Evolutionary conservation across 2,888 invertebrate genomes (phyloP), one percentile per base, ranked within the genome.

Genomic region (Clostera curtula): DNA sequence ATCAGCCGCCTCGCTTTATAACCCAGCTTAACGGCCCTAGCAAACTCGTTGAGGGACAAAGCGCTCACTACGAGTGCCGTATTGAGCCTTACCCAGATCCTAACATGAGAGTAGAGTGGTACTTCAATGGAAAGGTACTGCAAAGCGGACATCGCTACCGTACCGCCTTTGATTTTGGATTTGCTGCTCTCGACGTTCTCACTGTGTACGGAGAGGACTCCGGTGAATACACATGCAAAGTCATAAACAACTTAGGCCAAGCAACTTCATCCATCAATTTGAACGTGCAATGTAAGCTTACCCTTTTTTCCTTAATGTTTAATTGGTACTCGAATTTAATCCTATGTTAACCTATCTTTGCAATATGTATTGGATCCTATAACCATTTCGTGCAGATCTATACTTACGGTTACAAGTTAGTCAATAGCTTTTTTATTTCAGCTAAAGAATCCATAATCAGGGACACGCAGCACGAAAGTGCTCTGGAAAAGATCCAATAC

Each of bases 121-220:
- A 93, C 82, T 95, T 95, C 57, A 96, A 98, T 68, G 96, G 94
- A 24, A 90, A 95, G 68, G 93, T 96, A 21, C 77, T 96, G 24
- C 91, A 90, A 53, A 92, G 92, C 37, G 95, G 95, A 29, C 96
- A 97, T 63, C 89, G 97, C 37, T 96, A 95, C 85, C 90, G 96
- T 58, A 97, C 97, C 24, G 92, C 96, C 24, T 95, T 93, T 59
- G 98, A 98, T 67, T 98, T 99, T 69, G 98, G 98, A 22, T 98
- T 97, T 73, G 96, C 97, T 31, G 94, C 98, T 27, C 87, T 99
- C 38, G 98, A 99, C 67, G 93, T 99, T 36, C 86, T 97, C 13
- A 93, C 95, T 19, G 96, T 96, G 1, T 95, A 96, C 56, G 92
- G 93, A 9, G 96, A 96, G 80, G 98, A 98, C 69, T 92, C 95